Base-by-base conservation (phyloP, 2,888 invertebrate species). In the Ornithoptera alexandrae region DNA sequence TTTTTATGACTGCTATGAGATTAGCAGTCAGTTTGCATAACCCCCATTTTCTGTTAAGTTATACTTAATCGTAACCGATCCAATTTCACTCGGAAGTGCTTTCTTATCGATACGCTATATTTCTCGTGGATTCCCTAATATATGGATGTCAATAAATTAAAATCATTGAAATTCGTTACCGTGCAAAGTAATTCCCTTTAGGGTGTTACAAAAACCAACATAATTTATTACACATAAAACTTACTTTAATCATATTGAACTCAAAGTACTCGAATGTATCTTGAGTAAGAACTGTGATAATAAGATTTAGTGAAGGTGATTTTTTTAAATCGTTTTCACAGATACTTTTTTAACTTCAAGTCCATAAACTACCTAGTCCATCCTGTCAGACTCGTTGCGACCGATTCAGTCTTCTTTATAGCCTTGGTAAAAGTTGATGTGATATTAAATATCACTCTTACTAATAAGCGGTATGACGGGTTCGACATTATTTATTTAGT, bases 1-100 rank as follows among this genome's bases (percentile, higher is more conserved):
- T 70, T 76, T 70, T 76, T 74, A 69, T 73, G 60, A 67, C 30
- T 62, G 64, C 71, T 71, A 65, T 72, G 71, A 59, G 63, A 71
- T 50, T 71, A 66, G 68, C 67, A 69, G 69, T 58, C 67, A 71
- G 70, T 71, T 71, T 68, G 70, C 67, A 72, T 71, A 73, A 71
- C 50, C 59, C 67, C 60, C 39, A 61, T 62, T 69, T 67, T 64
- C 69, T 70, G 69, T 65, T 64, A 67, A 65, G 71, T 67, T 69
- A 71, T 72, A 67, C 70, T 72, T 73, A 74, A 76, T 24, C 46
- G 56, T 24, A 12, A 53, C 53, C 46, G n/a, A 61, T 22, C 65
- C 67, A 66, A 69, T 69, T 63, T 63, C 66, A 56, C 70, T 68
- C 71, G 72, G 72, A 72, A 72, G 70, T 67, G 18, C 46, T 62